Evolutionary conservation across 2,113 vertebrate genomes (phyloP).

Genomic region (Microcebus jonahi): DNA sequence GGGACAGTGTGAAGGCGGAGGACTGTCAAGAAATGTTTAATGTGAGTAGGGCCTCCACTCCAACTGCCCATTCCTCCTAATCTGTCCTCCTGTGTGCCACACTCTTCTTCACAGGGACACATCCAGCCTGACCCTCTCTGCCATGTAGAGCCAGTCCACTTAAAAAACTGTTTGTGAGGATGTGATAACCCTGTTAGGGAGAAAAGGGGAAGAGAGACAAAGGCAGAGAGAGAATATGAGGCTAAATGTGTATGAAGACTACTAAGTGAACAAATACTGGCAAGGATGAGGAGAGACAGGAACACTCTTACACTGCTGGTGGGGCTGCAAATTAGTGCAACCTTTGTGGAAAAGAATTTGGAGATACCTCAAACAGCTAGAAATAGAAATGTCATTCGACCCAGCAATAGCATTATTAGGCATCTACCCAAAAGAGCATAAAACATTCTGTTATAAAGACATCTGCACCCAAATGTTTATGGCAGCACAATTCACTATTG

Average conservation of each 20-base stretch:
- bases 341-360: no score
- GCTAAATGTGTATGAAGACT: neutral
- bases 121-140: neutral
- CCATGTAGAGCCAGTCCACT: rapidly evolving
- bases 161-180: neutral
- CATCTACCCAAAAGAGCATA: no score
- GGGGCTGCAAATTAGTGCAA: no score
- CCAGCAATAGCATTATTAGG: no score
- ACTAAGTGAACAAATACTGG: neutral
- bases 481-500: no score
- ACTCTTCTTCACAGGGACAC: neutral
- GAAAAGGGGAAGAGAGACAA: neutral
- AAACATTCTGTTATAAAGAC: no score
- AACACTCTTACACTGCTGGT: no score
- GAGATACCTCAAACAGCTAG: no score
- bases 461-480: no score
- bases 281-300: no score
- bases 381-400: no score
- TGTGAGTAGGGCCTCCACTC: conserved; percentile 20
- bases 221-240: neutral
- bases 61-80: rapidly evolving
- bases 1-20: conserved; percentile 52
- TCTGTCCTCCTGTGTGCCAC: neutral
- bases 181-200: neutral
- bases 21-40: conserved; percentile 77